Evolutionary conservation across 2,888 invertebrate genomes (phyloP).

Genomic region (Cremastinae sp.): DNA sequence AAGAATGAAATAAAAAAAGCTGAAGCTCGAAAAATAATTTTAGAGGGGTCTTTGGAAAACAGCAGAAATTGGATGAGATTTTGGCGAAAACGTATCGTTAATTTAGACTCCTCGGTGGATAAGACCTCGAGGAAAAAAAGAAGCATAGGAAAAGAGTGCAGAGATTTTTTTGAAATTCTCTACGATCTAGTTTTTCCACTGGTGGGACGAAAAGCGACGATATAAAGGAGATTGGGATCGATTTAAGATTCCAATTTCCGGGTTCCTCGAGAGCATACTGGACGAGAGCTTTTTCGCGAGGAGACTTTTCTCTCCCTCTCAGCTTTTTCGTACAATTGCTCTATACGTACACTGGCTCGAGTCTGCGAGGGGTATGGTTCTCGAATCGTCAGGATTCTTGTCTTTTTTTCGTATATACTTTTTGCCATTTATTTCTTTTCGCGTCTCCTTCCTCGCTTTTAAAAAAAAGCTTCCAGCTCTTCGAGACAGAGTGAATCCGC

Average conservation of each 20-base stretch:
- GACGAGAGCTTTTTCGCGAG: conserved; percentile 9
- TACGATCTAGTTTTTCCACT: conserved; percentile 16
- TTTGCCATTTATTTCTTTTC: conserved; percentile 30
- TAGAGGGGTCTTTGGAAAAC: too few species aligned
- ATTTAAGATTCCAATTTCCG: conserved; percentile 78
- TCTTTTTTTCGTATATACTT: conserved; percentile 15
- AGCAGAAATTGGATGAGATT: too few species aligned
- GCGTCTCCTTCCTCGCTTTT: conserved; percentile 33
- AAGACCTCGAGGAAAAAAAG: conserved; percentile 8
- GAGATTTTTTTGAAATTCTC: conserved; percentile 8
- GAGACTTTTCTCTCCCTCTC: conserved; percentile 4
- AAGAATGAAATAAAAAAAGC: too few species aligned
- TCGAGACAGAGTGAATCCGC: background rate
- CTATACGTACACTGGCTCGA: conserved; percentile 21
- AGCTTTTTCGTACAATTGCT: background rate
- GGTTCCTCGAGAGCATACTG: conserved; percentile 38
- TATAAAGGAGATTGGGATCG: conserved; percentile 75
- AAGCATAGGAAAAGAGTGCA: background rate
- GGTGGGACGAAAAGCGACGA: conserved; percentile 58
- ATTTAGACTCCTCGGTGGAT: background rate
- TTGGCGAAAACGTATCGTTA: background rate
- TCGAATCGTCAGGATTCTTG: conserved; percentile 49
- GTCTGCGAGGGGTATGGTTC: conserved; percentile 24
- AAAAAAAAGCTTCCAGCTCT: background rate
- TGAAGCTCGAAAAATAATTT: too few species aligned